Conservation (phyloP, 64 coral and sea anemone genomes). For the Montipora capricornis region DNA sequence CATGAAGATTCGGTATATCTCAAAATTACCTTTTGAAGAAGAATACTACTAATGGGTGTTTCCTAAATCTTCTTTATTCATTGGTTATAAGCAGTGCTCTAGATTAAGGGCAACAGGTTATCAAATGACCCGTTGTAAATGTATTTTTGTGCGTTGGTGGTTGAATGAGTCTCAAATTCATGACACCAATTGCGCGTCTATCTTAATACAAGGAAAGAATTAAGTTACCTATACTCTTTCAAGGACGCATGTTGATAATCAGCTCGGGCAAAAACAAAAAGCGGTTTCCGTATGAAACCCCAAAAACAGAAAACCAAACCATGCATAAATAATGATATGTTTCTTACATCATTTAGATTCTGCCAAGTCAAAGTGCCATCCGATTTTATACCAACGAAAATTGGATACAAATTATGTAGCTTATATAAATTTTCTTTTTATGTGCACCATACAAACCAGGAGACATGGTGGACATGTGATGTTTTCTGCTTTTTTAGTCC, state of each 20-base stretch:
- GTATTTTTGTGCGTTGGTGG: not conserved
- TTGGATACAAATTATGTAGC: not conserved
- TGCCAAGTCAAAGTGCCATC: not conserved
- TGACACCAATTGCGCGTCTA: too few species aligned
- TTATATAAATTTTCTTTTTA: not conserved
- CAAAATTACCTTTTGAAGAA: too few species aligned
- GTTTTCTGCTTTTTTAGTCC: not conserved
- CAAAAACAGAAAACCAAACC: not conserved
- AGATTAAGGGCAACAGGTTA: slow-evolving; percentile 3
- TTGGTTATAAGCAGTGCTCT: not conserved
- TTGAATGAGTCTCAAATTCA: not conserved
- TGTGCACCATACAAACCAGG: not conserved
- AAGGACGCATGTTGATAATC: not conserved
- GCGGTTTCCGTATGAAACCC: not conserved
- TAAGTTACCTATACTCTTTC: not conserved
- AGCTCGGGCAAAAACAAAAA: not conserved
- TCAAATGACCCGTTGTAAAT: not conserved
- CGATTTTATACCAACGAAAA: not conserved
- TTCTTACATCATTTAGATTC: slow-evolving; percentile 40
- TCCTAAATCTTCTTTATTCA: too few species aligned
- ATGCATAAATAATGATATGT: slow-evolving; percentile 25
- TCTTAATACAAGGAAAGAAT: not conserved
- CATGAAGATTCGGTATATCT: too few species aligned
- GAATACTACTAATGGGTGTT: too few species aligned
- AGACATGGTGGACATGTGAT: not conserved